Base-by-base conservation (phyloP, 92 coral and sea anemone genomes). In the Metridium senile region DNA sequence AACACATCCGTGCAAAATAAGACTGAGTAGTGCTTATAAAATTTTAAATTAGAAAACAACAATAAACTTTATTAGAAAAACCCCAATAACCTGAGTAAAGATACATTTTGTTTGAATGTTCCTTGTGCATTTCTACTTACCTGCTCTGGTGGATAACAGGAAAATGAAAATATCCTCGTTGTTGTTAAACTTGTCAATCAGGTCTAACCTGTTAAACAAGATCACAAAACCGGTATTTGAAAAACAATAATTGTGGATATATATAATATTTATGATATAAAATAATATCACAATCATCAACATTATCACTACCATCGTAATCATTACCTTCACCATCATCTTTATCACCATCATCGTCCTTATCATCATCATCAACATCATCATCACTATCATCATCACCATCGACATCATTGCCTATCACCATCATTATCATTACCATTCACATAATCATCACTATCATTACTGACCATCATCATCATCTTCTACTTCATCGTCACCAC, bases 91-190 rank as follows among this genome's bases (percentile, higher is more conserved):
- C n/a, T n/a, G n/a, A n/a, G n/a, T n/a, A n/a, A n/a, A n/a, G n/a
- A n/a, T n/a, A n/a, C n/a, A n/a, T n/a, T n/a, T n/a, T n/a, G n/a
- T n/a, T n/a, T n/a, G n/a, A n/a, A n/a, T n/a, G n/a, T 54, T 21
- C 13, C n/a, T 59, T 23, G 4, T 22, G n/a, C 9, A 23, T 13
- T 63, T 63, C 45, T 16, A 59, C 65, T 54, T 27, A 92, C 99
- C 99, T 87, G 99, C 99, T 85, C 75, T 89, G 30, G 99, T 95
- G 9, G 99, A 95, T 63, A 95, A 81, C 43, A 95, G 84, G 82
- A 95, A 95, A n/a, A 95, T 80, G 82, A 92, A 95, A 17, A 95
- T 92, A 11, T 83, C 87, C 6, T 88, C 61, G 49, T 95, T 89
- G 0, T 74, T 78, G 82, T 92, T 87, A 58, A 82, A 95, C 77